These are phyloP conservation scores for Melanchra persicariae DNA, from an alignment of 2,888 invertebrate genomes.

Conservation along the genomic window DNA sequence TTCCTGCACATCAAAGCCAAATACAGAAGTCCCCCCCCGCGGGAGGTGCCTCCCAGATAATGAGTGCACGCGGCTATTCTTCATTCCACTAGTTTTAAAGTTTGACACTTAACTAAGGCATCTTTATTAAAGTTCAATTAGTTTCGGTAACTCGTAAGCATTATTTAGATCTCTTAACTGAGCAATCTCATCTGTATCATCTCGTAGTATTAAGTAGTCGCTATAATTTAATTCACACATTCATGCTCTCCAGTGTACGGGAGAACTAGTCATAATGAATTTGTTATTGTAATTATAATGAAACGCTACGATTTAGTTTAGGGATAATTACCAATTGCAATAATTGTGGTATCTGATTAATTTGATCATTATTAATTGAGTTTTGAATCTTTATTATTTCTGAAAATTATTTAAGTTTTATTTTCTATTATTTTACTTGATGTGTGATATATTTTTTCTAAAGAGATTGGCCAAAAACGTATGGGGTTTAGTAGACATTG, in stretches of 20 bases:
- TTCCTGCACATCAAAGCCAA: slow-evolving; percentile 94
- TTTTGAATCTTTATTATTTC: slow-evolving; percentile 68
- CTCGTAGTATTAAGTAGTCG: slow-evolving; percentile 69
- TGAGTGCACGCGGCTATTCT: slow-evolving; percentile 37
- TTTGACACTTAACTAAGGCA: slow-evolving; percentile 70
- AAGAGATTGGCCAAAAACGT: neutral
- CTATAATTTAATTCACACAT: slow-evolving; percentile 73
- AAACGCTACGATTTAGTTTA: slow-evolving; percentile 61
- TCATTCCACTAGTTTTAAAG: slow-evolving; percentile 83
- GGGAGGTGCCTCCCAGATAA: slow-evolving; percentile 91
- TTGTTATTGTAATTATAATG: slow-evolving; percentile 65
- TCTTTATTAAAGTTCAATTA: slow-evolving; percentile 65
- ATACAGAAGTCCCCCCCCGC: slow-evolving; percentile 93
- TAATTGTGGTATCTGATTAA: slow-evolving; percentile 67
- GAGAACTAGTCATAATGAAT: slow-evolving; percentile 83
- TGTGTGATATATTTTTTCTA: slow-evolving; percentile 59
- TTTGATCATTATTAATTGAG: slow-evolving; percentile 67
- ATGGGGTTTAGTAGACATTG: neutral
- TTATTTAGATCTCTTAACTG: slow-evolving; percentile 82
- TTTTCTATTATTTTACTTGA: slow-evolving; percentile 56
- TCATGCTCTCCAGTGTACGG: slow-evolving; percentile 74
- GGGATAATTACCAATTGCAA: slow-evolving; percentile 73
- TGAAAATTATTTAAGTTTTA: slow-evolving; percentile 62
- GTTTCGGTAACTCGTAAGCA: slow-evolving; percentile 72
- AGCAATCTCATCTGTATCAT: slow-evolving; percentile 81